Evolutionary conservation across 2,888 invertebrate genomes (phyloP).

Genomic region (Trissolcus brochymenae): DNA sequence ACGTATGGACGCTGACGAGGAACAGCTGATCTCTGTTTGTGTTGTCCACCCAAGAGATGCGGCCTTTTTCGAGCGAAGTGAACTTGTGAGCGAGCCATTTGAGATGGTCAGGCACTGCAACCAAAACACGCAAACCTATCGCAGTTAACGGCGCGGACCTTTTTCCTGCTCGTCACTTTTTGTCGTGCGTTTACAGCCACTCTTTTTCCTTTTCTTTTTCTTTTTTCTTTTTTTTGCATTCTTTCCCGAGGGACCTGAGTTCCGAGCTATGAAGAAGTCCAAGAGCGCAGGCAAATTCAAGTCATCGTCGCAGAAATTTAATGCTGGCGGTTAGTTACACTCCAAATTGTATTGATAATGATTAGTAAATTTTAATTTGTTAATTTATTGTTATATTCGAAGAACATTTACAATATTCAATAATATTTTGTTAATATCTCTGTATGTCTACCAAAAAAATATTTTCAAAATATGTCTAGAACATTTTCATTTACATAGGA

Average conservation of each 20-base stretch:
- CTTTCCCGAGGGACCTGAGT: not conserved
- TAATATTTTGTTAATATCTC: too few relatives aligned
- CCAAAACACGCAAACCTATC: constrained; percentile 1
- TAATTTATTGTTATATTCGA: too few relatives aligned
- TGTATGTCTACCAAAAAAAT: too few relatives aligned
- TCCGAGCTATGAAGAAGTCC: constrained; percentile 8
- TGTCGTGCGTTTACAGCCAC: not conserved
- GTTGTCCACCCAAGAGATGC: not conserved
- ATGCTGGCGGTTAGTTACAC: constrained; percentile 8
- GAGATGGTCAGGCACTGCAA: not conserved
- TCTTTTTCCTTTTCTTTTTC: not conserved
- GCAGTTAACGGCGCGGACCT: constrained; percentile 1
- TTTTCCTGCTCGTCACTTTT: constrained; percentile 2
- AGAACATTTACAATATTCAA: too few relatives aligned
- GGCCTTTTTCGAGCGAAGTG: not conserved
- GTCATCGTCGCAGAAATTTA: constrained; percentile 4
- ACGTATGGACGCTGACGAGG: constrained; percentile 1
- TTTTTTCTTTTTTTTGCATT: too few relatives aligned
- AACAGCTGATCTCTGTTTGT: not conserved
- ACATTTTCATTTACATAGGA: too few relatives aligned
- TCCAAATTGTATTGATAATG: not conserved
- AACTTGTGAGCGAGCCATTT: not conserved
- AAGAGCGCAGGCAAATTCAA: constrained; percentile 15
- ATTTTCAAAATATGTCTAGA: too few relatives aligned
- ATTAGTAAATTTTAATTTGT: not conserved